Conservation (phyloP, 2,113 vertebrate species). For the Phyllostomus discolor region DNA sequence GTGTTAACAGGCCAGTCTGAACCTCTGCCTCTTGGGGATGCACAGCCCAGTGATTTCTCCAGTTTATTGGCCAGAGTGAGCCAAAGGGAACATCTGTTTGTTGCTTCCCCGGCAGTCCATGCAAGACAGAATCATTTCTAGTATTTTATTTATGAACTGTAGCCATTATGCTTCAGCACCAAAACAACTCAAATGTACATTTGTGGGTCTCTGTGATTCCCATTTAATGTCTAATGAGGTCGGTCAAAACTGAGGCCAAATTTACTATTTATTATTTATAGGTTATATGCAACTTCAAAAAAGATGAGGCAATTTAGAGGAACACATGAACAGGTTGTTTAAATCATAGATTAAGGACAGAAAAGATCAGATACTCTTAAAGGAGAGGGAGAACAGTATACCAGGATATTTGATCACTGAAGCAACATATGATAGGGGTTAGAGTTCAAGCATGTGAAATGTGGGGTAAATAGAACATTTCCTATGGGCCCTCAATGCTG, state of each 20-base stretch:
- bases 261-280: slow-evolving; percentile 29
- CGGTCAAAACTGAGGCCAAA: slow-evolving; percentile 33
- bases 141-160: slow-evolving; percentile 60
- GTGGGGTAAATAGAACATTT: neutral
- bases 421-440: neutral
- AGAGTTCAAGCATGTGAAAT: neutral
- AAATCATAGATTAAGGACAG: neutral
- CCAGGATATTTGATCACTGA: neutral
- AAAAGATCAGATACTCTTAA: neutral
- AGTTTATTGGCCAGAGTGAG: neutral
- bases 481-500: neutral
- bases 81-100: neutral
- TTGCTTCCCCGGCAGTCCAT: neutral
- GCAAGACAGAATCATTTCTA: slow-evolving; percentile 17
- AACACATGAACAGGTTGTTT: neutral
- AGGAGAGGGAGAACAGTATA: neutral
- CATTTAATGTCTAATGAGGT: slow-evolving; percentile 4
- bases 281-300: neutral
- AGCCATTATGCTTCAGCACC: neutral
- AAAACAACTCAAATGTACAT: neutral
- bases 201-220: slow-evolving; percentile 30
- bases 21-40: neutral
- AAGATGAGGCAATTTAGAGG: neutral
- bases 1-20: neutral
- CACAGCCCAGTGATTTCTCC: neutral